A percentile compares a stretch with the other conserved stretches of the same genome.
phyloP scores from a whole-genome alignment of 2,113 vertebrate species.

The Halcyon senegalensis region DNA sequence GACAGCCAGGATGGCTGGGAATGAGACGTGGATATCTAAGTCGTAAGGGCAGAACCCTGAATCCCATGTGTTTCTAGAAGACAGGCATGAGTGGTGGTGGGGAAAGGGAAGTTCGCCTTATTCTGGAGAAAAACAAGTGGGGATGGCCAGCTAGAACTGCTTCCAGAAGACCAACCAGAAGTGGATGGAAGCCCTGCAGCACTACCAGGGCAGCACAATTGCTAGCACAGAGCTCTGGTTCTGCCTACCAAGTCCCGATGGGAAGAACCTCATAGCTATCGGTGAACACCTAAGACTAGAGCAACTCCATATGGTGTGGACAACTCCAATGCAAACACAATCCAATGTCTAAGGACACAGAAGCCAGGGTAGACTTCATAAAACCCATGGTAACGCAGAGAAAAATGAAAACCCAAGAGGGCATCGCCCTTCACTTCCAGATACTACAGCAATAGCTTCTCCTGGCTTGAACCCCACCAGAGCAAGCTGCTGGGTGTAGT shows the following conservation, averaged over 20 bases:
- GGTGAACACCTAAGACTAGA: conserved; percentile 25
- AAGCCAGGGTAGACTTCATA: neutral
- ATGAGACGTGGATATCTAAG: neutral
- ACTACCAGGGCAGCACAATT: neutral
- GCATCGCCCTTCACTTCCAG: neutral
- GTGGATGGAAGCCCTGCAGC: neutral
- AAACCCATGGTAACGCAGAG: neutral
- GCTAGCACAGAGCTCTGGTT: neutral
- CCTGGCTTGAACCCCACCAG: neutral
- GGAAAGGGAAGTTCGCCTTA: conserved; percentile 4
- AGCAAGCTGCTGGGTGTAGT: neutral
- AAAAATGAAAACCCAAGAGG: conserved; percentile 4
- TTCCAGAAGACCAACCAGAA: neutral
- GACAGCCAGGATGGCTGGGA: neutral
- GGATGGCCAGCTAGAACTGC: neutral
- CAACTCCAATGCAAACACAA: conserved; percentile 40
- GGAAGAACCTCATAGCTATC: neutral
- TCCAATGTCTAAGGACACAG: neutral
- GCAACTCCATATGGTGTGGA: neutral
- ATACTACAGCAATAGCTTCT: neutral
- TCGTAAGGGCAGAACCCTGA: neutral
- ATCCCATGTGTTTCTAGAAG: neutral
- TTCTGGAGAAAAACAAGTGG: neutral
- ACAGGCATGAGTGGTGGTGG: neutral
- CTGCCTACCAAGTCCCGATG: neutral